These are phyloP conservation scores for Entomobrya proxima DNA, from an alignment of 2,888 invertebrate species.

Conservation along the genomic window DNA sequence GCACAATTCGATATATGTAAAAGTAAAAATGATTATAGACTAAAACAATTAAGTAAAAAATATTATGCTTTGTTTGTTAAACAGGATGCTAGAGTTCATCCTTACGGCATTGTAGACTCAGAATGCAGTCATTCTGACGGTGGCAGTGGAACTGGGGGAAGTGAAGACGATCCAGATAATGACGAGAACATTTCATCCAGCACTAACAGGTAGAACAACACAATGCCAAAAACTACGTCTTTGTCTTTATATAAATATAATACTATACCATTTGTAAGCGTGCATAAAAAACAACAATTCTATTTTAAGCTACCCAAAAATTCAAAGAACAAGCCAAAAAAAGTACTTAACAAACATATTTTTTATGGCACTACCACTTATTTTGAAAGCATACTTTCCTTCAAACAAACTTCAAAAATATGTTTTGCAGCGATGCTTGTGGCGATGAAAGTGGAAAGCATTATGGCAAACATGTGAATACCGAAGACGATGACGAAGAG, in stretches of 20 bases:
- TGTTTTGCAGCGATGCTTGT: slow-evolving; percentile 20
- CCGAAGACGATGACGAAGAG: slow-evolving; percentile 15
- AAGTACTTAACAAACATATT: too few species aligned
- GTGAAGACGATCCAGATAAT: slow-evolving; percentile 61
- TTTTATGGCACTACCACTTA: too few species aligned
- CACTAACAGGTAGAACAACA: slow-evolving; percentile 5
- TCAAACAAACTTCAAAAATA: too few species aligned
- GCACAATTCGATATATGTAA: too few species aligned
- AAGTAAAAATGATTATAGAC: background rate
- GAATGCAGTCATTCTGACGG: slow-evolving; percentile 53
- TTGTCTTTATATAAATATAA: background rate
- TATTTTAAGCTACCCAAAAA: too few species aligned
- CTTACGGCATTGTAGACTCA: slow-evolving; percentile 41
- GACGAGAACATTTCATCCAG: slow-evolving; percentile 54
- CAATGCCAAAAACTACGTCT: background rate
- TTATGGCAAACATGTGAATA: background rate
- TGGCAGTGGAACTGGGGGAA: slow-evolving; percentile 47
- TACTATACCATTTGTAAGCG: too few species aligned
- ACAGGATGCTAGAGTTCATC: slow-evolving; percentile 30
- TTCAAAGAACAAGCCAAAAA: too few species aligned
- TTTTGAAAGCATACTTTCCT: too few species aligned
- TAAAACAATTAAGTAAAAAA: too few species aligned
- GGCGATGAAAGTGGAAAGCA: slow-evolving; percentile 6
- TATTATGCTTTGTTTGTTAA: too few species aligned
- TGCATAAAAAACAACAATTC: background rate